Conservation (phyloP, 2,888 invertebrate species). For the Yponomeuta sedellus region DNA sequence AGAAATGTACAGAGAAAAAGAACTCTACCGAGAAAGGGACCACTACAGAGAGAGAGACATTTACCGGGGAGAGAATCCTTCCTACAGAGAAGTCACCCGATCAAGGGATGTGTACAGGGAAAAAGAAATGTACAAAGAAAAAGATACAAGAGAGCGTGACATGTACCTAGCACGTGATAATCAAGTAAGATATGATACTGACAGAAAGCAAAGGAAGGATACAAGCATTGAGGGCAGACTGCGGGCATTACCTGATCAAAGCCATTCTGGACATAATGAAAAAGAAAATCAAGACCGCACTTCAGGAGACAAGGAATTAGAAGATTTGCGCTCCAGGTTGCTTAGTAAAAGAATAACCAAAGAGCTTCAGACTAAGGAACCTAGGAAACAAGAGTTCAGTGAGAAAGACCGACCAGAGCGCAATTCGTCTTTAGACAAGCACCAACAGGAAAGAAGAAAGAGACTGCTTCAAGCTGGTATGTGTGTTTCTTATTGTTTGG, state of each 20-base stretch:
- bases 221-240: constrained; percentile 63
- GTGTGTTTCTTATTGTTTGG: constrained; percentile 17
- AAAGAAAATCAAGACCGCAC: constrained; percentile 68
- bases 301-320: constrained; percentile 79
- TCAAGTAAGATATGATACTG: constrained; percentile 59
- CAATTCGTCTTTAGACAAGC: constrained; percentile 61
- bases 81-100: constrained; percentile 40
- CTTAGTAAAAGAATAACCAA: constrained; percentile 82
- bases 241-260: constrained; percentile 56
- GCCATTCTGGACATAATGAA: constrained; percentile 56
- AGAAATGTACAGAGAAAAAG: constrained; percentile 44
- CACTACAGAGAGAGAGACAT: constrained; percentile 28
- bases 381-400: constrained; percentile 59
- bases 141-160: constrained; percentile 53
- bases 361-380: constrained; percentile 74
- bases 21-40: constrained; percentile 46
- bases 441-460: constrained; percentile 78
- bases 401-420: constrained; percentile 56
- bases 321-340: constrained; percentile 85
- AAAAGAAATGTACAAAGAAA: constrained; percentile 30
- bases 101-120: constrained; percentile 45
- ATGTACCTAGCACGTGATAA: constrained; percentile 51
- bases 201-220: constrained; percentile 51
- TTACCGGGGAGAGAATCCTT: constrained; percentile 26
- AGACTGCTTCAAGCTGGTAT: constrained; percentile 82